phyloP scores from a whole-genome alignment of 1,140 invertebrate genomes.

The Anoplolepis gracilipes region DNA sequence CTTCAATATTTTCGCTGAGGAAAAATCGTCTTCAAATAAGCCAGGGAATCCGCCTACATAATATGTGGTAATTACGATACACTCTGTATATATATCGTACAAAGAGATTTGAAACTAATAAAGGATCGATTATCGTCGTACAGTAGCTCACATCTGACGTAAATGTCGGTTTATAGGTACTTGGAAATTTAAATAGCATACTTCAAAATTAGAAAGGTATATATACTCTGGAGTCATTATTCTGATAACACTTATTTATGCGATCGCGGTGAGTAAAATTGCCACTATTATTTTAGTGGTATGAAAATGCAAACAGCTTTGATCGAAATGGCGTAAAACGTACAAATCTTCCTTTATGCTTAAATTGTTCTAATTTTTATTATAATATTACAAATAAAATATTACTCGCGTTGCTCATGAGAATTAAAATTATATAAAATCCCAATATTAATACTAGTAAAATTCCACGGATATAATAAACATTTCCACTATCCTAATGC shows the following conservation, averaged over 20 bases:
- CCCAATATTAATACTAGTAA: neutral
- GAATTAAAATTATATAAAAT: neutral
- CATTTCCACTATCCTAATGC: no score
- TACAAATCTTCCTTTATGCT: neutral
- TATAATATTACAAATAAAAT: neutral
- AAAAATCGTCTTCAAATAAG: no score
- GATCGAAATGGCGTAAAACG: neutral
- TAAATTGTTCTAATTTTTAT: neutral
- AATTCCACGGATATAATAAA: neutral
- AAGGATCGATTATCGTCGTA: neutral
- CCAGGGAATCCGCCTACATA: no score
- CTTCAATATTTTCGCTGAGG: no score
- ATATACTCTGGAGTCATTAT: no score
- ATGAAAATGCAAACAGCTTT: neutral
- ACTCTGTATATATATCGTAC: no score
- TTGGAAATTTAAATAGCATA: constrained; percentile 26
- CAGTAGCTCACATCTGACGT: neutral
- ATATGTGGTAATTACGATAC: no score
- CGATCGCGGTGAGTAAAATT: neutral
- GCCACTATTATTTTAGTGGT: neutral
- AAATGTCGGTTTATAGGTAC: constrained; percentile 55
- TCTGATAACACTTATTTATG: constrained; percentile 1
- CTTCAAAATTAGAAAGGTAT: constrained; percentile 51
- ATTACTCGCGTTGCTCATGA: neutral
- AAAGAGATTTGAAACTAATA: constrained; percentile 7